phyloP scores from a whole-genome alignment of 2,888 invertebrate species.

The Protodeltote pygarga region DNA sequence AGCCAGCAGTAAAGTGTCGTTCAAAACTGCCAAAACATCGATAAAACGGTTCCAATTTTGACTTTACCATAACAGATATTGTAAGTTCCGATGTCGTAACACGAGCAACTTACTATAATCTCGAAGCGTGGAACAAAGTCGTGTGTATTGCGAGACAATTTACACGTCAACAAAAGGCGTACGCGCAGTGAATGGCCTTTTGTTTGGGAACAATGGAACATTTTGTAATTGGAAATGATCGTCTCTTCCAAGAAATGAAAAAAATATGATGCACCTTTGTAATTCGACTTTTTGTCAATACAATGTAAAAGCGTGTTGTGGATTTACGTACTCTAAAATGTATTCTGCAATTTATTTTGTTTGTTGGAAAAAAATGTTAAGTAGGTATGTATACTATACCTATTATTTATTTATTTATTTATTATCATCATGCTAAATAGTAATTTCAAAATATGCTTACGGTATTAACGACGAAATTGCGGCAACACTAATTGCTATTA shows the following conservation, averaged over 20 bases:
- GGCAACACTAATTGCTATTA: too few species aligned
- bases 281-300: conserved; percentile 18
- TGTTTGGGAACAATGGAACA: conserved; percentile 61
- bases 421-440: too few species aligned
- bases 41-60: conserved; percentile 2
- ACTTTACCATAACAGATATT: conserved; percentile 1
- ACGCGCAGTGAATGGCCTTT: conserved; percentile 55
- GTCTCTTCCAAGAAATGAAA: conserved; percentile 33
- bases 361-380: too few species aligned
- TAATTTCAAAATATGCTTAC: too few species aligned
- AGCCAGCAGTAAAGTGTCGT: not conserved
- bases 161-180: conserved; percentile 34
- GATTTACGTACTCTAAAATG: too few species aligned
- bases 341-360: too few species aligned
- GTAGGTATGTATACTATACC: too few species aligned
- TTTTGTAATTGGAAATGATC: conserved; percentile 46
- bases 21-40: not conserved
- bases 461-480: too few species aligned
- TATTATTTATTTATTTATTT: too few species aligned
- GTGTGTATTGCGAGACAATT: conserved; percentile 41
- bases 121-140: conserved; percentile 40
- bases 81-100: conserved; percentile 29
- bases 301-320: conserved; percentile 15
- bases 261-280: conserved; percentile 35
- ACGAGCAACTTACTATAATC: conserved; percentile 23